Evolutionary conservation across 2,888 invertebrate genomes (phyloP), one percentile per base, ranked within the genome.

Genomic region (Drosophila mulleri): DNA sequence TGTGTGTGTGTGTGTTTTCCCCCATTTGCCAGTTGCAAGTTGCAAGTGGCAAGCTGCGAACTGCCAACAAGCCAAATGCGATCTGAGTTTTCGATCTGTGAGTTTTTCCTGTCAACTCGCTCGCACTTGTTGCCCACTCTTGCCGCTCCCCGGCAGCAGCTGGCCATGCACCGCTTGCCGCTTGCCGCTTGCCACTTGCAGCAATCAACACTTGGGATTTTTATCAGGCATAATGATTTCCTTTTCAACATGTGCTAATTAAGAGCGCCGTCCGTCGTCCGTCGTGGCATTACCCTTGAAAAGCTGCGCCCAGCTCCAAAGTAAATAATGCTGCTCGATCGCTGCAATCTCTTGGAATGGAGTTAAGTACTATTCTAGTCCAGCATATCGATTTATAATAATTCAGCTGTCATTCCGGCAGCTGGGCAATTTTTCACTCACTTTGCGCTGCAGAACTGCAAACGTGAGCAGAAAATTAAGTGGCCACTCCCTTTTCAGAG

Each of bases 401-500:
- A 91, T 88, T 91, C 91, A 89, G 85, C 90, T 92, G 91, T 91
- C 91, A 89, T 91, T 90, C 60, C 64, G 66, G 71, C 74, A 81
- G 81, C 77, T 83, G 71, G 72, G 76, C 88, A 88, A 91, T 90
- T 91, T 90, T 82, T 83, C 78, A 80, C 76, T 81, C 72, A 65
- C 74, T 72, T 59, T n/a, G 54, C 72, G 23, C 29, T 56, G 61
- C 44, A 65, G 71, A 85, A 77, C 78, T 83, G 83, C 89, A 91
- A 85, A 91, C 90, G 91, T 91, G 91, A 91, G 88, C 82, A 81
- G 85, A 89, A 89, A 91, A 91, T 91, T 84, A 90, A 91, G 85
- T 82, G 67, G 59, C 63, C 65, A 62, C 70, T 42, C 50, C 50
- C 14, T 61, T 52, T 12, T 35, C 18, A 48, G 50, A 29, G 54